Evolutionary conservation across 2,797 vertebrate species (phyloP), one percentile per base, ranked within the genome.

Genomic region (Gadopsis bispinosus): DNA sequence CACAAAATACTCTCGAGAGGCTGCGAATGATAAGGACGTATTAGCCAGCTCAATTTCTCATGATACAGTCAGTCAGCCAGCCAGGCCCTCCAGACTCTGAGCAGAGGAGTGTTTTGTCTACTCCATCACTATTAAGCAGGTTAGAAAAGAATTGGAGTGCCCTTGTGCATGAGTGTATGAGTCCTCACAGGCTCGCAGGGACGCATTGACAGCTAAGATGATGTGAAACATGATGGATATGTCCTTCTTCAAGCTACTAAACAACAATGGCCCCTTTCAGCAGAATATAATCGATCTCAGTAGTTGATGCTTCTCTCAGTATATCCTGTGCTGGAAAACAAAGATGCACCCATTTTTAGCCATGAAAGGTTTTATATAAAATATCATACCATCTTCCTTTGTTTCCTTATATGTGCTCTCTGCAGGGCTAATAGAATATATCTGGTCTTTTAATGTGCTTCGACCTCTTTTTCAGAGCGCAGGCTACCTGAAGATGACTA

Each of bases 401-500:
- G 54, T 47, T 77, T 77, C 8, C 26, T 70, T 37, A 69, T 72
- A 14, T 20, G 4, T 65, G 17, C 13, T 77, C 56, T 66, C 80
- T 60, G 35, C 14, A 19, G 29, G 45, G 20, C 47, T 67, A 45
- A 67, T 71, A 9, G 13, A 37, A 71, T 50, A 17, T 61, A 66
- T 77, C 31, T 67, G 37, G 8, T 69, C 29, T 55, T 73, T 37
- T 31, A 58, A 26, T 66, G 22, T 72, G 37, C 12, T 29, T 54
- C n/a, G 62, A 41, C 29, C n/a, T 64, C 31, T 58, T 7, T 33
- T 33, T 83, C 88, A 99, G 98, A 99, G 87, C 93, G 91, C 79
- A 98, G 95, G 89, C 97, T 99, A 77, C 96, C 97, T 64, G 98
- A 98, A 71, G 97, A 99, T 69, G 97, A 99, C 84, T 98, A 96